These are phyloP conservation scores for Astreopora myriophthalma DNA, from an alignment of 64 coral and sea anemone genomes.

Conservation along the genomic window DNA sequence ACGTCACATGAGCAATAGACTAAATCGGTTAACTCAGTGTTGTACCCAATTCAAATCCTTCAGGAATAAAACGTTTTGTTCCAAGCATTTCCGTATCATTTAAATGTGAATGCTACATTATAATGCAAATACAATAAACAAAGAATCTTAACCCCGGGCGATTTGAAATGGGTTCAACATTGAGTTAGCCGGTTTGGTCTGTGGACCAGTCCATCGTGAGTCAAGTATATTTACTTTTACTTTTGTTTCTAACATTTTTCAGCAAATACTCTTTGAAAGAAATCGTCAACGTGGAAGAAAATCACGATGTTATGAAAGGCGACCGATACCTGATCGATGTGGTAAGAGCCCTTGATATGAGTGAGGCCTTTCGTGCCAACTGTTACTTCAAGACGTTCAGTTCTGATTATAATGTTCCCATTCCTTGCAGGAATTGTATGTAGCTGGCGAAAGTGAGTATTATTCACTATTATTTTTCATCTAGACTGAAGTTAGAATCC, in stretches of 20 bases:
- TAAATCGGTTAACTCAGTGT: too few relatives aligned
- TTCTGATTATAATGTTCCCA: not conserved
- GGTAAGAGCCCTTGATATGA: conserved; percentile 65
- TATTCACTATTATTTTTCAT: not conserved
- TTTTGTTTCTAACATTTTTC: not conserved
- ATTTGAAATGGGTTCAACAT: too few relatives aligned
- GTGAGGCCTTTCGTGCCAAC: not conserved
- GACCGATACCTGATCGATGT: conserved; percentile 96
- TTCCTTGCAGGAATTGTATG: conserved; percentile 68
- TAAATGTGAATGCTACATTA: too few relatives aligned
- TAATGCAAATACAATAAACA: too few relatives aligned
- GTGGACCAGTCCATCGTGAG: too few relatives aligned
- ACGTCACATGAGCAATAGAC: too few relatives aligned
- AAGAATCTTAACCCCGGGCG: too few relatives aligned
- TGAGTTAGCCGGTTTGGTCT: too few relatives aligned
- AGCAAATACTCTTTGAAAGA: conserved; percentile 72
- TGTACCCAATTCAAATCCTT: too few relatives aligned
- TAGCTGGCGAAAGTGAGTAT: conserved; percentile 63
- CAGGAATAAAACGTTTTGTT: too few relatives aligned
- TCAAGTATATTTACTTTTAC: too few relatives aligned
- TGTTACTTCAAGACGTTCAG: not conserved
- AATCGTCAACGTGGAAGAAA: conserved; percentile 94
- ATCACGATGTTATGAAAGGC: conserved; percentile 93
- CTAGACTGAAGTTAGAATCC: not conserved
- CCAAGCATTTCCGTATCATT: too few relatives aligned